These are phyloP conservation scores for Sapayoa aenigma DNA, from an alignment of 2,113 vertebrate genomes.

Conservation along the genomic window DNA sequence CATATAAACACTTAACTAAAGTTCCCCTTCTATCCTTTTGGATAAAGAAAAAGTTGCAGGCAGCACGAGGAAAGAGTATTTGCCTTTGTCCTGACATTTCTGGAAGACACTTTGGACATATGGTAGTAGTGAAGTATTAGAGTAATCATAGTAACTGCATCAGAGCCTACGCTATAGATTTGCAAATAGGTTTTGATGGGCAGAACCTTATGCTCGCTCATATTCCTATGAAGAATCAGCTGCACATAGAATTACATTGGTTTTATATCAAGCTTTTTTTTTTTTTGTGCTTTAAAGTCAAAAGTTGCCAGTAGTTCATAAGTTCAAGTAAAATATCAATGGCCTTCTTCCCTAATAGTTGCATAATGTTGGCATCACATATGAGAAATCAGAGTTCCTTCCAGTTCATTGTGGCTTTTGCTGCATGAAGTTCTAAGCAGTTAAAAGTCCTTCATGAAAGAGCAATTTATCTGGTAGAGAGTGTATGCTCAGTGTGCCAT, in stretches of 20 bases:
- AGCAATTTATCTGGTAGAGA: not conserved
- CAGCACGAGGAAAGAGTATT: not conserved
- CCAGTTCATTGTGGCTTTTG: not conserved
- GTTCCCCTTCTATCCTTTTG: not conserved
- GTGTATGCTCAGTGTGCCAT: accelerated
- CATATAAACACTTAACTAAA: not conserved
- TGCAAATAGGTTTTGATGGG: not conserved
- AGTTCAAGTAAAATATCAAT: not conserved
- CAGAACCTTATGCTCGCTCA: not conserved
- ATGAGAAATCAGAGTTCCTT: not conserved
- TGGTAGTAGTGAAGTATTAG: not conserved
- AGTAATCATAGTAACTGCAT: not conserved
- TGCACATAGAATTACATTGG: not conserved
- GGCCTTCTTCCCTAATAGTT: not conserved
- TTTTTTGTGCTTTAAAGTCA: not conserved
- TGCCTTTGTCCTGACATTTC: not conserved
- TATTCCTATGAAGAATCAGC: not conserved
- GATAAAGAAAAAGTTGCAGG: not conserved
- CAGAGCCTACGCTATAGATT: not conserved
- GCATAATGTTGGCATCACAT: not conserved
- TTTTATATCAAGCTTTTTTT: not conserved
- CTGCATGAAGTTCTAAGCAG: constrained; percentile 1
- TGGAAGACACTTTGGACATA: not conserved
- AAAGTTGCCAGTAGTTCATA: not conserved
- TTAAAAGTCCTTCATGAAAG: not conserved